Evolutionary conservation across 2,797 vertebrate species (phyloP).

Genomic region (Tragelaphus oryx): DNA sequence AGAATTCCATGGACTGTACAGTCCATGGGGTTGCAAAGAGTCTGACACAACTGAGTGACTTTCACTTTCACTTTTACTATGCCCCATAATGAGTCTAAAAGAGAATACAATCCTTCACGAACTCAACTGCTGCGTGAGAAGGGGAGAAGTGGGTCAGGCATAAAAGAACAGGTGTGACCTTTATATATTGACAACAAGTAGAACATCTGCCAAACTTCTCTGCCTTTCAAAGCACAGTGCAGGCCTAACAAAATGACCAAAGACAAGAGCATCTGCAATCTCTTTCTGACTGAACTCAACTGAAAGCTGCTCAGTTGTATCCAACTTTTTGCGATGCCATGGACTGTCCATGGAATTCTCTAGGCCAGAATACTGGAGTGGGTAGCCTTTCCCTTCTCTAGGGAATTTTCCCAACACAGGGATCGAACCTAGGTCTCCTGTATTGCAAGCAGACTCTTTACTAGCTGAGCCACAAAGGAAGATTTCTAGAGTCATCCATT

Average conservation of each 20-base stretch:
- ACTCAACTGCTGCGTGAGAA: background rate
- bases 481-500: background rate
- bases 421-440: background rate
- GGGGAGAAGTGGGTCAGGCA: background rate
- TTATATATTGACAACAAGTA: background rate
- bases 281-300: background rate
- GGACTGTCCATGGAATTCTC: background rate
- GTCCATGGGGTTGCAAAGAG: background rate
- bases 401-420: background rate
- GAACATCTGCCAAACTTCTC: background rate
- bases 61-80: background rate
- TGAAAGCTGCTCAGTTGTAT: background rate
- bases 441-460: background rate
- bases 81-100: background rate
- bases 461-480: background rate
- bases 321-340: background rate
- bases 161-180: background rate
- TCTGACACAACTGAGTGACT: background rate
- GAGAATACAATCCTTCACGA: background rate
- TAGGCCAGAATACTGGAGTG: background rate
- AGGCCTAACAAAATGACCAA: background rate
- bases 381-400: background rate
- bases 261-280: background rate
- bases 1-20: background rate
- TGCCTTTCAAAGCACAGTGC: background rate